Evolutionary conservation across 2,797 vertebrate genomes (phyloP).

Genomic region (Neosalanx taihuensis): DNA sequence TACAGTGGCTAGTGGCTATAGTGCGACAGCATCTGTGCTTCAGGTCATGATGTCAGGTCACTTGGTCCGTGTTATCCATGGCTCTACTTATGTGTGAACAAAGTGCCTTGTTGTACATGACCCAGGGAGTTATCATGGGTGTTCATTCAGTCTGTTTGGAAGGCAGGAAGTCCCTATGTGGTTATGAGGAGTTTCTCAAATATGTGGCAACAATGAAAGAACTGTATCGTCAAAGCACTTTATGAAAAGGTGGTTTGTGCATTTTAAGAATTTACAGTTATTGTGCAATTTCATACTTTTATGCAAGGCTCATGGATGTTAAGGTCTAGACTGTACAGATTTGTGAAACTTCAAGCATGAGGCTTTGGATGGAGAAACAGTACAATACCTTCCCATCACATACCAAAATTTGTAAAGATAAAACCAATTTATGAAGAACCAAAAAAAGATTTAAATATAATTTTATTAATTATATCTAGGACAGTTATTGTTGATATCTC

Average conservation of each 20-base stretch:
- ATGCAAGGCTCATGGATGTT: background rate
- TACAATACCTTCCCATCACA: background rate
- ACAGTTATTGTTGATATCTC: conserved; percentile 20
- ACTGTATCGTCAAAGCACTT: background rate
- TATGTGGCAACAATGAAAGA: conserved; percentile 1
- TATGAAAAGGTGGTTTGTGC: background rate
- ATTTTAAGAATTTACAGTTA: background rate
- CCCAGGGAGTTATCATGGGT: background rate
- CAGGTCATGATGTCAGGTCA: conserved; percentile 23
- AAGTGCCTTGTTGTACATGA: conserved; percentile 42
- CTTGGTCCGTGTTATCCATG: conserved; percentile 8
- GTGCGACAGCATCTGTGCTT: conserved; percentile 1
- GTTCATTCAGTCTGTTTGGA: background rate
- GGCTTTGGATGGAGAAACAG: conserved; percentile 10
- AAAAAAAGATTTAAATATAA: conserved; percentile 15
- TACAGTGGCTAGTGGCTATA: background rate
- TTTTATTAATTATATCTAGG: background rate
- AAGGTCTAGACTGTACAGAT: background rate
- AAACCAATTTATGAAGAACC: background rate
- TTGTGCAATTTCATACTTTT: conserved; percentile 4
- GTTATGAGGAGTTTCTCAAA: background rate
- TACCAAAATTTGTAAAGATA: conserved; percentile 27
- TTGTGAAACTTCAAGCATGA: conserved; percentile 7
- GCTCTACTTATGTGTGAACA: conserved; percentile 21
- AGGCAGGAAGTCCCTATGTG: conserved; percentile 1